Evolutionary conservation across 2,797 vertebrate species (phyloP), one percentile per base, ranked within the genome.

Genomic region (Enteromius fasciolatus): DNA sequence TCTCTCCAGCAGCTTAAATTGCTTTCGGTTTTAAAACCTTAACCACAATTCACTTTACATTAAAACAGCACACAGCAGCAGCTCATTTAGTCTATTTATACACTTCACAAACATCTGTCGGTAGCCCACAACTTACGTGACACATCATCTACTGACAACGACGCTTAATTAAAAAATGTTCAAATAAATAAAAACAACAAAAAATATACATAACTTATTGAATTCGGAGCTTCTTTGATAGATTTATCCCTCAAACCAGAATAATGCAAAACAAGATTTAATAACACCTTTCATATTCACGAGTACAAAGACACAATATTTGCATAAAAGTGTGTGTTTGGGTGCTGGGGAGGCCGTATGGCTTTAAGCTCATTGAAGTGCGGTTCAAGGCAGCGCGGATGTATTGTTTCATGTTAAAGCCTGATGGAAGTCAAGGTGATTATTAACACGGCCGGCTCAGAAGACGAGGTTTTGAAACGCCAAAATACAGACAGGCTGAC

Each of bases 211-310:
- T 20, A 92, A 93, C 89, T 93, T 93, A 94, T 93, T 94, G 92
- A 94, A 94, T 93, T 90, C 80, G 89, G 91, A 91, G 92, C 89
- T 46, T 90, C 93, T 95, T 95, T 95, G 94, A 94, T 94, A 93
- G 93, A 94, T 94, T 92, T 93, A 94, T 93, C 92, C 93, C 92
- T 91, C 91, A 90, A 90, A 93, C 90, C 90, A 89, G 90, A 94
- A 95, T 93, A 94, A 95, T 93, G 91, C 91, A 93, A 92, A 94
- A 93, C 93, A 94, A 94, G 93, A 94, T 94, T 94, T 93, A 94
- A 94, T 95, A 95, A 93, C 92, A 93, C 91, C 93, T 94, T 94
- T 94, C 93, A 93, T 93, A 92, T 86, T 89, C 88, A 85, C 82
- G 84, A 94, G 91, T 94, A 95, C 94, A 95, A 94, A 94, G 94